These are phyloP conservation scores for Brienomyrus longianalis DNA, from an alignment of 2,113 vertebrate species.

Conservation along the genomic window DNA sequence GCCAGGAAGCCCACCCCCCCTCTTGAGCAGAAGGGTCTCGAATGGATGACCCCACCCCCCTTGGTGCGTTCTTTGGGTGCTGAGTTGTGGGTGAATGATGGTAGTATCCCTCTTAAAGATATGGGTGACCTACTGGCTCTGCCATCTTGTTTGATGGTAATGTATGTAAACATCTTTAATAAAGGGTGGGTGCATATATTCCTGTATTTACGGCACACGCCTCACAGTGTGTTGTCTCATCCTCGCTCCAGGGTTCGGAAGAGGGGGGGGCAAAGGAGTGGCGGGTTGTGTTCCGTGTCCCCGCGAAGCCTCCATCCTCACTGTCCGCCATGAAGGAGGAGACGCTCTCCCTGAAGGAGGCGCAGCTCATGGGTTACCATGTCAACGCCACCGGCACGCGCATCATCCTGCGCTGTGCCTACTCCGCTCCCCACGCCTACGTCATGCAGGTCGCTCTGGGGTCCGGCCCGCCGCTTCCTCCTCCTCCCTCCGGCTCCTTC, in stretches of 20 bases:
- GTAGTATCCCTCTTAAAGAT: background rate
- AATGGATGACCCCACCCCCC: conserved; percentile 23
- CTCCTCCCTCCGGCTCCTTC: no score
- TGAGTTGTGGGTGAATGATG: background rate
- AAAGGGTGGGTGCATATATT: background rate
- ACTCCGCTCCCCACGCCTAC: conserved; percentile 32
- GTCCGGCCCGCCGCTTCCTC: background rate
- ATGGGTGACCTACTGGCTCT: background rate
- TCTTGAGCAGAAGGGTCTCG: conserved; percentile 13
- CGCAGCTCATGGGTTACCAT: conserved; percentile 30
- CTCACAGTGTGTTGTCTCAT: background rate
- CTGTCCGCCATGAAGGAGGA: conserved; percentile 21
- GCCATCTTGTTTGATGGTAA: background rate
- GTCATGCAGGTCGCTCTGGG: conserved; percentile 22
- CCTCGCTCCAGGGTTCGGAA: background rate
- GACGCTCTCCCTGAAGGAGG: conserved; percentile 23
- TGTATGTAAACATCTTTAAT: background rate
- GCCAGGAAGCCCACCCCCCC: conserved; percentile 26
- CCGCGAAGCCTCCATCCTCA: background rate
- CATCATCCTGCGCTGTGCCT: conserved; percentile 30
- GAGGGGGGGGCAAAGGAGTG: conserved; percentile 23
- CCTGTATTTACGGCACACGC: background rate
- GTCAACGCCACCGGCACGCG: conserved; percentile 27
- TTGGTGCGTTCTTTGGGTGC: conserved; percentile 14
- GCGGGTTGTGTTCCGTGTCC: conserved; percentile 34